phyloP scores from a whole-genome alignment of 2,113 vertebrate species.

The Actinemys pallida region DNA sequence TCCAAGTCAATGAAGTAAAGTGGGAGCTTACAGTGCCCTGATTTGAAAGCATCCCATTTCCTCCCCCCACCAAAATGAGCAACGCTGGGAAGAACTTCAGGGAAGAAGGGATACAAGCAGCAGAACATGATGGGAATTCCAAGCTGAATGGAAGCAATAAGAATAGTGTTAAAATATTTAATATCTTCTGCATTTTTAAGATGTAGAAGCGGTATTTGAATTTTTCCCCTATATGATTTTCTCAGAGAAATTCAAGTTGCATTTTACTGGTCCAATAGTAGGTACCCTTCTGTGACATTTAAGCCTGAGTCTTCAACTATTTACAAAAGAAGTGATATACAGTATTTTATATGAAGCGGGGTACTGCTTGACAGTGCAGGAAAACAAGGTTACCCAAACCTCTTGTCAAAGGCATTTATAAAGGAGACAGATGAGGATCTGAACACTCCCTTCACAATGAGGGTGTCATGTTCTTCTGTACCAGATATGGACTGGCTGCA shows the following conservation, averaged over 20 bases:
- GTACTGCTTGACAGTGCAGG: background rate
- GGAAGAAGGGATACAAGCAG: background rate
- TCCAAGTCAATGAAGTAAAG: background rate
- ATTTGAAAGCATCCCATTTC: background rate
- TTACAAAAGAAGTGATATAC: background rate
- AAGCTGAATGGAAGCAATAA: background rate
- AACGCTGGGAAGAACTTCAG: background rate
- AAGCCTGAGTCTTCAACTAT: background rate
- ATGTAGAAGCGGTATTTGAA: background rate
- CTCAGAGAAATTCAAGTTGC: background rate
- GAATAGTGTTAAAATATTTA: background rate
- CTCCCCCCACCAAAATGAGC: background rate
- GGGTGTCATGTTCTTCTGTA: background rate
- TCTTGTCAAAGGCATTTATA: background rate
- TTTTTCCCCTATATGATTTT: background rate
- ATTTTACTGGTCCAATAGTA: background rate
- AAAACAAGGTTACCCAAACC: background rate
- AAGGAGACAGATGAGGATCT: background rate
- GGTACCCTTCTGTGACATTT: background rate
- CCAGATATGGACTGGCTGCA: background rate
- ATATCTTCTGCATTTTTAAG: background rate
- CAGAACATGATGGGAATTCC: background rate
- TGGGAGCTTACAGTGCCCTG: background rate
- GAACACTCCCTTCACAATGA: background rate
- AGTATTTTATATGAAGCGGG: background rate